Percentiles rank a stretch among this genome's conserved stretches.
Conservation (phyloP, 2,797 vertebrate genomes). For the Mastacembelus armatus region DNA sequence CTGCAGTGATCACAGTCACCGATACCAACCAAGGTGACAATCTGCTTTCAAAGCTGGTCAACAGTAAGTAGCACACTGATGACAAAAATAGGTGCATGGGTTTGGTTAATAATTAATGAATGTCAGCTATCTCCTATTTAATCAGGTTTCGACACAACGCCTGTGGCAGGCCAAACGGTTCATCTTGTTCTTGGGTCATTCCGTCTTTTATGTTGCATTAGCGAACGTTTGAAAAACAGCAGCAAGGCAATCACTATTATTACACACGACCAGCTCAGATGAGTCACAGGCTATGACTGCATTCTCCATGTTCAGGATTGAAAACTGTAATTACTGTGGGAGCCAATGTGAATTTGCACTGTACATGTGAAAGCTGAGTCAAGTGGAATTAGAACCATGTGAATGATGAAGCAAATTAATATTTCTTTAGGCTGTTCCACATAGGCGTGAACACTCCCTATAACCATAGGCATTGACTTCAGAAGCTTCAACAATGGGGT, state of each 20-base stretch:
- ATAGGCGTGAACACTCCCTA: conserved; percentile 24
- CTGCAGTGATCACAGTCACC: conserved; percentile 33
- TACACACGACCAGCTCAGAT: conserved; percentile 32
- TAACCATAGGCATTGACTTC: conserved; percentile 47
- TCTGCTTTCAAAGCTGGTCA: conserved; percentile 33
- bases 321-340: conserved; percentile 66
- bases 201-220: conserved; percentile 44
- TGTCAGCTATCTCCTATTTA: conserved; percentile 30
- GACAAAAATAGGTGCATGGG: conserved; percentile 51
- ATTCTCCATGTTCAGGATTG: conserved; percentile 30
- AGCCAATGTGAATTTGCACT: conserved; percentile 22
- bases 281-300: conserved; percentile 53
- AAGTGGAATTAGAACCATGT: conserved; percentile 31
- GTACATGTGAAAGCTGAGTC: conserved; percentile 17
- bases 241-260: conserved; percentile 46
- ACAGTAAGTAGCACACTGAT: conserved; percentile 43
- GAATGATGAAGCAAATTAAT: conserved; percentile 15
- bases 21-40: conserved; percentile 31
- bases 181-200: conserved; percentile 32
- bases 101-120: conserved; percentile 46
- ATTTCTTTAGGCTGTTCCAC: conserved; percentile 15
- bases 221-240: conserved; percentile 33
- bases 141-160: conserved; percentile 39
- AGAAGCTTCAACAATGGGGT: conserved; percentile 13
- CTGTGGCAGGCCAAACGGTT: conserved; percentile 42